Percentiles rank a stretch among this genome's conserved stretches.
Conservation (phyloP, 2,113 vertebrate genomes). For the Nothoprocta perdicaria region DNA sequence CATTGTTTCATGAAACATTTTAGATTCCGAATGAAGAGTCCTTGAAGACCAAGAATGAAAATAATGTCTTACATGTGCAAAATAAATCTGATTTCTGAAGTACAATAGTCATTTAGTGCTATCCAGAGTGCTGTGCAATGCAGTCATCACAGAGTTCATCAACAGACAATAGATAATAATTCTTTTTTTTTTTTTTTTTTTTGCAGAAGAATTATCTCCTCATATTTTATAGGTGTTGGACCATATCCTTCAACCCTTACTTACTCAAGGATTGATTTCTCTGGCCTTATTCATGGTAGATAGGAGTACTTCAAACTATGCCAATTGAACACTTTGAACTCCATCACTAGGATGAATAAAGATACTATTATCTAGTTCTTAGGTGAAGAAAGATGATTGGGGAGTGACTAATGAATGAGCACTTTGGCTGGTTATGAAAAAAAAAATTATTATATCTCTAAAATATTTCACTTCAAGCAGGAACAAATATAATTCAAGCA, state of each 20-base stretch:
- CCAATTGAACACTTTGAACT: not conserved
- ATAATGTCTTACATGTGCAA: slow-evolving; percentile 62
- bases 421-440: not conserved
- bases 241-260: slow-evolving; percentile 14
- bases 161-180: slow-evolving; percentile 44
- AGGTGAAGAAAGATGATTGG: not conserved
- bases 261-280: not conserved
- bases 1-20: slow-evolving; percentile 55
- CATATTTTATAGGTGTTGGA: slow-evolving; percentile 26
- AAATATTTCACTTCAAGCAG: not conserved
- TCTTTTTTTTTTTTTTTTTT: slow-evolving; percentile 51
- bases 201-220: slow-evolving; percentile 40
- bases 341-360: not conserved
- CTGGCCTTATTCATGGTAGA: not conserved
- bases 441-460: not conserved
- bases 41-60: slow-evolving; percentile 61
- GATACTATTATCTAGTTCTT: not conserved
- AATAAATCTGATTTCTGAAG: slow-evolving; percentile 70
- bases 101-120: slow-evolving; percentile 56
- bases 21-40: slow-evolving; percentile 44
- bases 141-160: slow-evolving; percentile 57
- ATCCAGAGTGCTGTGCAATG: slow-evolving; percentile 45
- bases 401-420: not conserved
- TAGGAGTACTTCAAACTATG: not conserved
- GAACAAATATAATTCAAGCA: not conserved